Percentiles rank a stretch among this genome's conserved stretches.
These are phyloP conservation scores for Atethmia centrago DNA, from an alignment of 2,888 invertebrate genomes.

Conservation along the genomic window DNA sequence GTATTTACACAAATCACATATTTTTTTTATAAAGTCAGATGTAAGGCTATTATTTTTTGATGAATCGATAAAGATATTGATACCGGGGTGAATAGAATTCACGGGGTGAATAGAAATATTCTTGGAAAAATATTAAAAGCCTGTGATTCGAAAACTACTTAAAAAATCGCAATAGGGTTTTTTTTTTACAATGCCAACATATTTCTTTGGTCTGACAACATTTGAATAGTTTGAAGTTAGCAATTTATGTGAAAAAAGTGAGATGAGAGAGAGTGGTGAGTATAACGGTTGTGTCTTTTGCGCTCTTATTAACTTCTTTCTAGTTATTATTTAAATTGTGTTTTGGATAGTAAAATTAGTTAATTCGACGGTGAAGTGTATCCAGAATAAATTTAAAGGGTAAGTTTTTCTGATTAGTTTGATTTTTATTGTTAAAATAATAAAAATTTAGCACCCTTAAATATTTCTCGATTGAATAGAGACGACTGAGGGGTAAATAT, in stretches of 20 bases:
- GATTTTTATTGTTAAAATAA: conserved; percentile 41
- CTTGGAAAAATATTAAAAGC: conserved; percentile 41
- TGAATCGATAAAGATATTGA: too few species aligned
- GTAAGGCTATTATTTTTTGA: too few species aligned
- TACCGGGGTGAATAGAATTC: conserved; percentile 14
- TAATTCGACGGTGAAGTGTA: conserved; percentile 39
- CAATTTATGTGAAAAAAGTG: conserved; percentile 37
- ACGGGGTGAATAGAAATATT: conserved; percentile 43
- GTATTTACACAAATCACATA: too few species aligned
- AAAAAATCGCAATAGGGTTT: conserved; percentile 38
- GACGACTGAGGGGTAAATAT: conserved; percentile 41
- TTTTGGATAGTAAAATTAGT: conserved; percentile 40
- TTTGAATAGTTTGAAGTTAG: conserved; percentile 39
- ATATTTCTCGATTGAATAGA: conserved; percentile 47
- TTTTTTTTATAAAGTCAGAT: too few species aligned
- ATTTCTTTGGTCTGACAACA: conserved; percentile 37
- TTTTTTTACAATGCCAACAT: conserved; percentile 42
- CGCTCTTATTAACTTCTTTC: conserved; percentile 35
- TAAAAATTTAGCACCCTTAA: conserved; percentile 37
- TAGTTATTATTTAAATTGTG: conserved; percentile 44
- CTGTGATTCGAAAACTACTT: conserved; percentile 41
- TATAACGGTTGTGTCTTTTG: conserved; percentile 43
- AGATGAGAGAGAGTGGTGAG: conserved; percentile 31
- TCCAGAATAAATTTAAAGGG: conserved; percentile 40
- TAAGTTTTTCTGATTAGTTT: conserved; percentile 41